phyloP scores from a whole-genome alignment of 2,797 vertebrate species.

The Clarias pachynema region DNA sequence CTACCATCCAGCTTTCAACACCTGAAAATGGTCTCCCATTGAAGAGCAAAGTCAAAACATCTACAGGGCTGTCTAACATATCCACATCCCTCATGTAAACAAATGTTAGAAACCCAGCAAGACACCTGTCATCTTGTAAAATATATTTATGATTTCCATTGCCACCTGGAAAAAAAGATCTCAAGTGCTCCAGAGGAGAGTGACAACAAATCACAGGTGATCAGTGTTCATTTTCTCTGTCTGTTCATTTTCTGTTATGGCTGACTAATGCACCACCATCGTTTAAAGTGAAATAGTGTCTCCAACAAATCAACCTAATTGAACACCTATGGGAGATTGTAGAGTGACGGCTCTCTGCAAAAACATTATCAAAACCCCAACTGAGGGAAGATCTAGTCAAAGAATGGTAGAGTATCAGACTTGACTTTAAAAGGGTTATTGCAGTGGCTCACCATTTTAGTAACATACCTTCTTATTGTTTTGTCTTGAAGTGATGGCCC shows the following conservation, averaged over 20 bases:
- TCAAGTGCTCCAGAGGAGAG: slow-evolving; percentile 34
- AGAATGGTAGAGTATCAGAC: neutral
- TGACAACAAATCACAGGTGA: slow-evolving; percentile 15
- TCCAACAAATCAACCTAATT: neutral
- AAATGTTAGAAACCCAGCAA: slow-evolving; percentile 53
- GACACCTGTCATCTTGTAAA: slow-evolving; percentile 71
- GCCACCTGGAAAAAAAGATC: slow-evolving; percentile 49
- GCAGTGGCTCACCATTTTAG: neutral
- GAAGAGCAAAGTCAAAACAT: slow-evolving; percentile 74
- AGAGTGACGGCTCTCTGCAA: neutral
- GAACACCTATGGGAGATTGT: neutral
- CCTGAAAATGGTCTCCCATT: slow-evolving; percentile 66
- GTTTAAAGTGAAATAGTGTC: slow-evolving; percentile 48
- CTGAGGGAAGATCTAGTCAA: slow-evolving; percentile 35
- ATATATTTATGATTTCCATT: slow-evolving; percentile 24
- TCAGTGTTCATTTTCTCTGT: slow-evolving; percentile 25
- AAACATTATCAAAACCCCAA: slow-evolving; percentile 26
- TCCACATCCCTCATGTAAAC: slow-evolving; percentile 61
- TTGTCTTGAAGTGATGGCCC: too few species aligned
- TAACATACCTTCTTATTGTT: neutral
- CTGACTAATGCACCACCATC: slow-evolving; percentile 10
- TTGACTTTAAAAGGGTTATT: neutral
- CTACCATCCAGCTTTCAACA: slow-evolving; percentile 68
- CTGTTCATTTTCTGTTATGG: too few species aligned
- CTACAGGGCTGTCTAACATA: slow-evolving; percentile 66